These are phyloP conservation scores for Malachius bipustulatus DNA, from an alignment of 2,888 invertebrate genomes.

Conservation along the genomic window DNA sequence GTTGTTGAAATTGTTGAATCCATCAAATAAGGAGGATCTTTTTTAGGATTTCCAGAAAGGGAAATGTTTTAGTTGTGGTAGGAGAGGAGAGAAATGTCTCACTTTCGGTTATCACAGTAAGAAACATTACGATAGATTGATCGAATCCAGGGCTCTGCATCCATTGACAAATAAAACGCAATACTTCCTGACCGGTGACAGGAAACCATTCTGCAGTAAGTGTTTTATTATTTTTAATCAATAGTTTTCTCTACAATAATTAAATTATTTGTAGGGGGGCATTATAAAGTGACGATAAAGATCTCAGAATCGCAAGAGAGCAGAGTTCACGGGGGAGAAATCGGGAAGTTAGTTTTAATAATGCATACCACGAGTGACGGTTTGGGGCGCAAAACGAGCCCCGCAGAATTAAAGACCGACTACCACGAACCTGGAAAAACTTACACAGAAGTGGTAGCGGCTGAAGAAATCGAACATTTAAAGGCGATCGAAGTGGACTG, in stretches of 20 bases:
- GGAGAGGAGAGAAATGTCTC: slow-evolving; percentile 52
- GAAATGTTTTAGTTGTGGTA: slow-evolving; percentile 57
- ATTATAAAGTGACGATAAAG: slow-evolving; percentile 63
- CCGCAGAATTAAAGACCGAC: slow-evolving; percentile 28
- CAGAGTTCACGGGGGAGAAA: slow-evolving; percentile 61
- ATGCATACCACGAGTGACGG: slow-evolving; percentile 49
- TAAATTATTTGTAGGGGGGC: slow-evolving; percentile 60
- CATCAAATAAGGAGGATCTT: no score
- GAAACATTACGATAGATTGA: slow-evolving; percentile 41
- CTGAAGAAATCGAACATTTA: slow-evolving; percentile 54
- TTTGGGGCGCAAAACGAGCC: slow-evolving; percentile 26
- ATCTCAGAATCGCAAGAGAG: slow-evolving; percentile 65
- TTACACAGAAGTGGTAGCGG: slow-evolving; percentile 56
- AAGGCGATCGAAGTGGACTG: slow-evolving; percentile 60
- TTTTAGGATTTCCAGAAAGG: slow-evolving; percentile 54
- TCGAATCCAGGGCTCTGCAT: slow-evolving; percentile 37
- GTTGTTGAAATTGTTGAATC: neutral
- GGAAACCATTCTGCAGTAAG: slow-evolving; percentile 68
- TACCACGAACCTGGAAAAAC: slow-evolving; percentile 62
- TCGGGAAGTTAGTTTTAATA: slow-evolving; percentile 58
- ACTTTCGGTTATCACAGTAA: slow-evolving; percentile 56
- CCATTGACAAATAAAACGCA: slow-evolving; percentile 45
- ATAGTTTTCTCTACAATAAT: no score
- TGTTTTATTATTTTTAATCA: slow-evolving; percentile 22
- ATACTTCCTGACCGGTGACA: slow-evolving; percentile 60